These are phyloP conservation scores for Drosophila tropicalis DNA, from an alignment of 1,140 invertebrate species.

Conservation along the genomic window DNA sequence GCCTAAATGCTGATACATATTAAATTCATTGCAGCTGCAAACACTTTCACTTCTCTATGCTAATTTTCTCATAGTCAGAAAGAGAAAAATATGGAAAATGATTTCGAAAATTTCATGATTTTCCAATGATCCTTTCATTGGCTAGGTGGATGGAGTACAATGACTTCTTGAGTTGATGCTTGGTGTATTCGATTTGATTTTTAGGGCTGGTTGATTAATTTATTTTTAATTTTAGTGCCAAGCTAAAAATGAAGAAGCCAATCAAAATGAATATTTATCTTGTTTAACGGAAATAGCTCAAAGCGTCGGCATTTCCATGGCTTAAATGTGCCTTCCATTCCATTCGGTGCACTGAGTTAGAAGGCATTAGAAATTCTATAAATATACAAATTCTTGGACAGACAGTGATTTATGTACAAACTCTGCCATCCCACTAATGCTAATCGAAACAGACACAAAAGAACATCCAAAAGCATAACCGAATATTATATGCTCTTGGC, in stretches of 20 bases:
- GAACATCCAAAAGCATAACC: neutral
- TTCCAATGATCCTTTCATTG: conserved; percentile 40
- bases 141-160: conserved; percentile 19
- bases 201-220: conserved; percentile 47
- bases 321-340: conserved; percentile 3
- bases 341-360: neutral
- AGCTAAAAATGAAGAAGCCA: conserved; percentile 26
- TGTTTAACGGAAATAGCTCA: conserved; percentile 15
- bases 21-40: conserved; percentile 72
- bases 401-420: conserved; percentile 55
- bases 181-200: neutral
- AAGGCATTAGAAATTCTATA: conserved; percentile 22
- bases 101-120: conserved; percentile 26
- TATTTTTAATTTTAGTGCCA: conserved; percentile 54
- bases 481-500: neutral
- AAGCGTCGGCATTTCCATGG: conserved; percentile 35
- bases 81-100: conserved; percentile 21
- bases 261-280: conserved; percentile 51
- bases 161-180: conserved; percentile 28
- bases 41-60: conserved; percentile 73
- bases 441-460: conserved; percentile 23
- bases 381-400: conserved; percentile 25
- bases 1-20: conserved; percentile 61
- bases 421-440: conserved; percentile 36
- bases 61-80: conserved; percentile 47